Evolutionary conservation across 2,797 vertebrate genomes (phyloP).

Genomic region (Emys orbicularis): DNA sequence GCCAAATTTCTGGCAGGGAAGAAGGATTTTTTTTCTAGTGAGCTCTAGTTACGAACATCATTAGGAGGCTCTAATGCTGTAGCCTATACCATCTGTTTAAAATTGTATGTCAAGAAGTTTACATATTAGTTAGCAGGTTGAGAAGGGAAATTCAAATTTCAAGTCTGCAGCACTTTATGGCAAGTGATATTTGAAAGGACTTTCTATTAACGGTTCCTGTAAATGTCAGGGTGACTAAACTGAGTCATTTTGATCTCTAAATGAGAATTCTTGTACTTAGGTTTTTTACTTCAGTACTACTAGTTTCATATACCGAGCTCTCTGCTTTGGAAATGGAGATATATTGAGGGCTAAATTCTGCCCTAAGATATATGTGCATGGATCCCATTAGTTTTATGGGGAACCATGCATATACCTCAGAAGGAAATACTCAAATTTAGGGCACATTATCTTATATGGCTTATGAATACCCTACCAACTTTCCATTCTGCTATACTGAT

Average conservation of each 20-base stretch:
- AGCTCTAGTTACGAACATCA: neutral
- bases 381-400: neutral
- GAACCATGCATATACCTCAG: neutral
- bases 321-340: neutral
- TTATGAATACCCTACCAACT: neutral
- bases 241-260: neutral
- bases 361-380: neutral
- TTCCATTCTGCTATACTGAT: slow-evolving; percentile 2
- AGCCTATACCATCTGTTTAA: neutral
- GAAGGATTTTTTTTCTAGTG: neutral
- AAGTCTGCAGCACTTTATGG: neutral
- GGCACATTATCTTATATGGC: neutral
- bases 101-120: neutral
- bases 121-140: neutral
- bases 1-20: neutral
- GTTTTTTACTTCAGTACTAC: neutral
- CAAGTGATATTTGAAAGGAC: neutral
- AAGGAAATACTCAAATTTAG: neutral
- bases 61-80: neutral
- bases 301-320: neutral
- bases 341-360: neutral
- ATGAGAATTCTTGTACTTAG: neutral
- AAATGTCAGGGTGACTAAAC: neutral
- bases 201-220: neutral
- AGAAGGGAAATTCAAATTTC: neutral